Conservation (phyloP, 92 coral and sea anemone genomes). For the Phenganax marumi region DNA sequence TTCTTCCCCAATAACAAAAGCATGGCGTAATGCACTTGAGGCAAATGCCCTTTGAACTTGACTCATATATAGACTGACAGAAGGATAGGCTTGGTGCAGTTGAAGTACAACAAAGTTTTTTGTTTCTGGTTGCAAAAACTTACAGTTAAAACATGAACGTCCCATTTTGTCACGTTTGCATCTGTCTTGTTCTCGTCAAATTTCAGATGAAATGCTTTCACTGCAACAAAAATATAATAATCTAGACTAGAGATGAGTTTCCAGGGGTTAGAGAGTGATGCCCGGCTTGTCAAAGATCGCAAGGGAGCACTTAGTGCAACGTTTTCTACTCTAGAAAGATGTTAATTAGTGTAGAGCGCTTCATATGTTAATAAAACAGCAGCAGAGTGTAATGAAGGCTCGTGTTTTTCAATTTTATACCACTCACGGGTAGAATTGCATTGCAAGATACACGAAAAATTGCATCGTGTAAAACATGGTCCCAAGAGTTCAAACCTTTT, state of each 20-base stretch:
- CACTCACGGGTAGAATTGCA: no score
- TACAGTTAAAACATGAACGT: slow-evolving; percentile 84
- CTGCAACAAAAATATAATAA: slow-evolving; percentile 45
- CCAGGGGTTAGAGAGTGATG: not conserved
- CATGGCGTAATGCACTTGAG: no score
- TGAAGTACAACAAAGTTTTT: no score
- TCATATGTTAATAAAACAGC: no score
- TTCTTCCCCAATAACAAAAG: not conserved
- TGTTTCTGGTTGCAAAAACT: slow-evolving; percentile 17
- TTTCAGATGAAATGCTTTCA: slow-evolving; percentile 83
- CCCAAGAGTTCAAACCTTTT: slow-evolving; percentile 71
- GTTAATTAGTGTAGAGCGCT: no score
- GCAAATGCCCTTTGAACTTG: no score
- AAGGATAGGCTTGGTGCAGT: no score
- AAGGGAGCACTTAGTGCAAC: no score
- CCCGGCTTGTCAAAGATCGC: not conserved
- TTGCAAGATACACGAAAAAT: not conserved
- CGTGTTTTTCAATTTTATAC: no score
- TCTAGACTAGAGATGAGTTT: not conserved
- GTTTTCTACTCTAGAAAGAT: no score
- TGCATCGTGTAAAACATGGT: not conserved
- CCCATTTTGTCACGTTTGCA: slow-evolving; percentile 95
- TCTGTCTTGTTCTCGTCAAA: slow-evolving; percentile 93
- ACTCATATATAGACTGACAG: no score
- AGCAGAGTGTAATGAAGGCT: no score